Evolutionary conservation across 2,888 invertebrate species (phyloP), one percentile per base, ranked within the genome.

Genomic region (Seira ritae): DNA sequence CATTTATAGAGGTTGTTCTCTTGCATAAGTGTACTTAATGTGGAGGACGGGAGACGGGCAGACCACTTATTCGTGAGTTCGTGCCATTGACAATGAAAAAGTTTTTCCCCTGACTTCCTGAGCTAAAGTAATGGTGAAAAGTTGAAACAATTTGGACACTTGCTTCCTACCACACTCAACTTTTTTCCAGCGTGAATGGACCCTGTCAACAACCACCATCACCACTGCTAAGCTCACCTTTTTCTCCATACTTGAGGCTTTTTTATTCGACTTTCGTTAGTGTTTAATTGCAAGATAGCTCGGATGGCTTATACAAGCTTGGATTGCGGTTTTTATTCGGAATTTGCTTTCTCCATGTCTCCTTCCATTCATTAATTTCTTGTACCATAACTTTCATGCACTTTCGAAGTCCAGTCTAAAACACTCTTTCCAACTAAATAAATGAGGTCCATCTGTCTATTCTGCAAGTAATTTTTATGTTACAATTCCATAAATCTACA

Each of bases 61-160:
- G n/a, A n/a, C n/a, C n/a, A n/a, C n/a, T n/a, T n/a, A n/a, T 42
- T 73, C 8, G 23, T 55, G 8, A 31, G 78, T 50, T 70, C 66
- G 71, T 79, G 79, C 67, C 79, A 79, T 72, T 72, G 79, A 79
- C 71, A 79, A 24, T 72, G 72, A 79, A 79, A 42, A 79, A 71
- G 71, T 78, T 78, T 78, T 60, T 70, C 12, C n/a, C 42, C 15
- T 65, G 42, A 65, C 73, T 73, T 73, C 73, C 74, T 46, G 77
- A 8, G 12, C 42, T 12, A 42, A 42, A 42, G 42, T 42, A 42
- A 42, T 42, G 42, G 42, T 42, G 42, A 42, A 42, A 42, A 42
- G 42, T 12, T 42, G 42, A 42, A 42, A 42, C 42, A 42, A 42
- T 42, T 42, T 42, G 42, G 42, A 42, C 42, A 42, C 42, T 42